Base-by-base conservation (phyloP, 2,888 invertebrate species). In the Lucinisca nassula region DNA sequence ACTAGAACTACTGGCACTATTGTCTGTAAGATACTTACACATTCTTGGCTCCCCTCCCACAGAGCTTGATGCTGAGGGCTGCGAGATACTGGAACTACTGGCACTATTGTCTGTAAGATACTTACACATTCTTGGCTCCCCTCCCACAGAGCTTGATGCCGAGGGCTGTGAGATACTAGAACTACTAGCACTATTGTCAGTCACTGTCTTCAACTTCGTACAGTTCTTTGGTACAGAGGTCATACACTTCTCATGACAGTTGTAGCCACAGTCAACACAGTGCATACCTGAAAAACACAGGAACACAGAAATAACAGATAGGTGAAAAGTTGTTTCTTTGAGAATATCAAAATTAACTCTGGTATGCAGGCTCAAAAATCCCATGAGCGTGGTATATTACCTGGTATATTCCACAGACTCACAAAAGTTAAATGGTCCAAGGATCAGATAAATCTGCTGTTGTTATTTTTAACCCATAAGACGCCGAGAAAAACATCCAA, bases 171-270 rank as follows among this genome's bases (percentile, higher is more conserved):
- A 93, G 40, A 95, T 89, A 85, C 92, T 95, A 37, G 94, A 92
- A 38, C 88, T 93, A 85, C 93, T 95, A 80, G 92, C 90, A 78
- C 93, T 93, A 30, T 91, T 77, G 58, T 95, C 95, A 6, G 94
- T 88, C 67, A 95, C 93, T 17, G 94, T 84, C 87, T 94, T 94
- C 93, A 96, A 86, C 94, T 95, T 94, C 45, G 96, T 95, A 93
- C 97, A 97, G 91, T 96, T 97, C 97, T 98, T 98, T 87, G 98
- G 98, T 81, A 98, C 98, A 85, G 97, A 97, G 90, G 98, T 98
- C 80, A 98, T 98, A 96, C 99, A 99, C 95, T 98, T 98, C 96
- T 99, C 99, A 97, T 99, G 99, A 96, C 98, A 99, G 95, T 98
- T 98, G 95, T 98, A 98, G 84, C 98, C 98, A 96, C 99, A 99